Evolutionary conservation across 37 sponge, comb jelly and placozoan species (phyloP).

Genomic region (Theonella swinhoei): DNA sequence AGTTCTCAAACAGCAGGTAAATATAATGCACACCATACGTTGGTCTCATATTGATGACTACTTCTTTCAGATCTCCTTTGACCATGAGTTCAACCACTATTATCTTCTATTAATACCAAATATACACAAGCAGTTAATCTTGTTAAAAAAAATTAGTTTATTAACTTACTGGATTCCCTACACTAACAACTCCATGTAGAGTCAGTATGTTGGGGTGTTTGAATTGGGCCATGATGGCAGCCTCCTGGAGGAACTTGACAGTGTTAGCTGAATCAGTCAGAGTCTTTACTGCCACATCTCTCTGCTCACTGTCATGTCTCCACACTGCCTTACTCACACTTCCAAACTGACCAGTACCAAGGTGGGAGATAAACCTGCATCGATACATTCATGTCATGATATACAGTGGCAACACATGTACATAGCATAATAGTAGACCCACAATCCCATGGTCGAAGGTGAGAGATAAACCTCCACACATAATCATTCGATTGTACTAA

Average conservation of each 20-base stretch:
- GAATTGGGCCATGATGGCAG: constrained; percentile 19
- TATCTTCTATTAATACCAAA: constrained; percentile 3
- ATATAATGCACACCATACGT: not conserved
- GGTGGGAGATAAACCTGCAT: not conserved
- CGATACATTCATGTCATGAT: no score
- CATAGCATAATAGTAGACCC: no score
- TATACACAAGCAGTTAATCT: not conserved
- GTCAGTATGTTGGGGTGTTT: constrained; percentile 1
- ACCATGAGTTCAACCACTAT: not conserved
- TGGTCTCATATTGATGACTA: not conserved
- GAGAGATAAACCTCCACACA: not conserved
- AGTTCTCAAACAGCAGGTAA: no score
- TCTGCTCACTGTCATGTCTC: not conserved
- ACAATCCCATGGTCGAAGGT: no score
- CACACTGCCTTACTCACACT: not conserved
- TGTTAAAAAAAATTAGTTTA: no score
- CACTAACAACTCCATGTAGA: not conserved
- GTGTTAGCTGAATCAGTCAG: not conserved
- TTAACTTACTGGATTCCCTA: constrained; percentile 5
- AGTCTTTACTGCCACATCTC: not conserved
- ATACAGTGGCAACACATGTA: no score
- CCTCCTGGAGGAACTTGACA: constrained; percentile 11
- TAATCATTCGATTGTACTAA: not conserved
- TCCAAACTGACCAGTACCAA: not conserved
- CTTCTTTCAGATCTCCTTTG: constrained; percentile 2